A percentile compares a stretch with the other conserved stretches of the same genome.
Evolutionary conservation across 92 coral and sea anemone genomes (phyloP).

Genomic region (Palythoa heliodiscus): DNA sequence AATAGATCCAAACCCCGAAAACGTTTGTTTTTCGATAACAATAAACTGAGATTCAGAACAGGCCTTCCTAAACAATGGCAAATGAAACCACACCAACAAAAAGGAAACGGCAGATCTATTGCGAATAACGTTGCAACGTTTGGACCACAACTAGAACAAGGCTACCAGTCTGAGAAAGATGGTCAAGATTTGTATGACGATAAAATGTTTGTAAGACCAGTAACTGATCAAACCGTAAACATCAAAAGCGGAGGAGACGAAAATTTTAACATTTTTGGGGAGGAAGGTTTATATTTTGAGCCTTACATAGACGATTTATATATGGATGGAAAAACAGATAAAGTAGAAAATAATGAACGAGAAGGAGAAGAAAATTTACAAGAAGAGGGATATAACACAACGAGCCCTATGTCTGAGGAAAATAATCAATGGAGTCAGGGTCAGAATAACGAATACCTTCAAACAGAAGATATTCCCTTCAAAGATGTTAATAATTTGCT

Average conservation of each 20-base stretch:
- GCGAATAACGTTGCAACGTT: not conserved
- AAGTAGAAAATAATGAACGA: not conserved
- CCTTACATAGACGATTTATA: not conserved
- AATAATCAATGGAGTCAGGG: not conserved
- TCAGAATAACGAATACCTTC: not conserved
- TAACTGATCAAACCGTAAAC: conserved; percentile 2
- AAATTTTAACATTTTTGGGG: conserved; percentile 42
- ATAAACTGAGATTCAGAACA: not conserved
- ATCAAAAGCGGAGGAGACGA: conserved; percentile 48
- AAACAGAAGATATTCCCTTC: not conserved
- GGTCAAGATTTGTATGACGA: not conserved
- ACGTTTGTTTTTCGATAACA: not conserved
- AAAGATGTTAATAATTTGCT: not conserved
- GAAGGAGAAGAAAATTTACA: not conserved
- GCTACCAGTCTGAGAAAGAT: not conserved
- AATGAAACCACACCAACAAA: not conserved
- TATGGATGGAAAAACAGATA: not conserved
- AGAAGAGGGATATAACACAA: not conserved
- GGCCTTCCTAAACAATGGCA: not conserved
- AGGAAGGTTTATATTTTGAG: conserved; percentile 25
- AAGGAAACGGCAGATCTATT: not conserved
- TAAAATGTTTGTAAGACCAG: not conserved
- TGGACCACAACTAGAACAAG: not conserved
- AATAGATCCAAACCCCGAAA: not conserved
- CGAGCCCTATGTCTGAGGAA: no score